Evolutionary conservation across 2,113 vertebrate species (phyloP).

Genomic region (Pluvianellus socialis): DNA sequence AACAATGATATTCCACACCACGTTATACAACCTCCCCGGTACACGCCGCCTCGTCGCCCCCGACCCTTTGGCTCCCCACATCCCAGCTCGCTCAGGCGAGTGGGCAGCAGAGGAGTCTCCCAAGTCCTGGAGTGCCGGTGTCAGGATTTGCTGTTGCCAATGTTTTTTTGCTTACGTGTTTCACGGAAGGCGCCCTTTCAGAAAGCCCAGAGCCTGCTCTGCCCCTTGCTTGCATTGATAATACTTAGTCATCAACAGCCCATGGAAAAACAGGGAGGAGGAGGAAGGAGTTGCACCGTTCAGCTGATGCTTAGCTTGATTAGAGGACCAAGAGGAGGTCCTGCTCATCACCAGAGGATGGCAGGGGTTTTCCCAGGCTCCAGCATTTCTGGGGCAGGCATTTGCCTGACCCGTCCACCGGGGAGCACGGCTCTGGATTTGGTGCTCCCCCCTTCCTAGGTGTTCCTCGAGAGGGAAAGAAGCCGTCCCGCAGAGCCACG

Average conservation of each 20-base stretch:
- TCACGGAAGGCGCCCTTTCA: neutral
- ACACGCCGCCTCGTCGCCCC: neutral
- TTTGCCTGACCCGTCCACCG: fast-evolving
- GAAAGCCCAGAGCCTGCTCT: neutral
- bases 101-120: neutral
- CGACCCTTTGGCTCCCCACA: neutral
- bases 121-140: neutral
- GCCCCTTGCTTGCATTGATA: neutral
- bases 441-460: neutral
- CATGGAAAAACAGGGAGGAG: fast-evolving
- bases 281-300: neutral
- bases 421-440: neutral
- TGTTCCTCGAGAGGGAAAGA: neutral
- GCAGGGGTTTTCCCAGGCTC: neutral
- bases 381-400: fast-evolving
- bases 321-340: neutral
- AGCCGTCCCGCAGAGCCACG: neutral
- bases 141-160: neutral
- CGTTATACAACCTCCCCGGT: neutral
- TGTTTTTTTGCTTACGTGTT: neutral
- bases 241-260: neutral
- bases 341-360: fast-evolving
- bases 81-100: neutral
- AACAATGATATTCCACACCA: conserved; percentile 49
- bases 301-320: fast-evolving